These are phyloP conservation scores for Panulirus ornatus DNA, from an alignment of 1,140 invertebrate species.

Conservation along the genomic window DNA sequence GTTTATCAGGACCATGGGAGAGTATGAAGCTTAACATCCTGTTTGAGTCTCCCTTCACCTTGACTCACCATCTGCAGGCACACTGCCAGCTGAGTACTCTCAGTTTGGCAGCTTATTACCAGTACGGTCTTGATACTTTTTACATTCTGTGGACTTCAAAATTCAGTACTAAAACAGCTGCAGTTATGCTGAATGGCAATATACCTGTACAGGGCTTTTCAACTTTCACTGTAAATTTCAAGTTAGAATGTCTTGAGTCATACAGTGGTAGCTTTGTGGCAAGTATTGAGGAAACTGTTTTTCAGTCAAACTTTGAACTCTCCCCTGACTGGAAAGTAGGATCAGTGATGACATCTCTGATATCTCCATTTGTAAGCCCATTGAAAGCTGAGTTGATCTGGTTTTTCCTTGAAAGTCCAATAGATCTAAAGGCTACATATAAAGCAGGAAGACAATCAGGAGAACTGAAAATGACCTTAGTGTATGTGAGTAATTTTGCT, in stretches of 20 bases:
- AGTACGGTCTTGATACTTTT: slow-evolving; percentile 50
- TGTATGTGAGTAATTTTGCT: background rate
- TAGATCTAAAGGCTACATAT: background rate
- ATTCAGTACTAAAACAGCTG: slow-evolving; percentile 1
- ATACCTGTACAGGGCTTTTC: slow-evolving; percentile 48
- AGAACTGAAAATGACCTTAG: background rate
- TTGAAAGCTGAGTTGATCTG: slow-evolving; percentile 12
- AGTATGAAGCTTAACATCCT: background rate
- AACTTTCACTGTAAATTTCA: slow-evolving; percentile 34
- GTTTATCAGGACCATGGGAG: slow-evolving; percentile 21
- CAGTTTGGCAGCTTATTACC: slow-evolving; percentile 19
- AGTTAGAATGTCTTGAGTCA: slow-evolving; percentile 7
- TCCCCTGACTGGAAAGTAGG: slow-evolving; percentile 32
- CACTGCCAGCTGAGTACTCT: background rate
- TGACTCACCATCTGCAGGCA: slow-evolving; percentile 37
- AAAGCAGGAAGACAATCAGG: slow-evolving; percentile 20
- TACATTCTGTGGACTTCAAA: slow-evolving; percentile 29
- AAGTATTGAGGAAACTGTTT: slow-evolving; percentile 37
- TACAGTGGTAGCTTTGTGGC: slow-evolving; percentile 11
- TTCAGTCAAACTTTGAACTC: slow-evolving; percentile 22
- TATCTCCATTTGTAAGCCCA: slow-evolving; percentile 41
- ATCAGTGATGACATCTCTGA: slow-evolving; percentile 1
- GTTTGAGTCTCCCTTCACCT: slow-evolving; percentile 58
- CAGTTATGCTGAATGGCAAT: slow-evolving; percentile 29
- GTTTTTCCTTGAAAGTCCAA: slow-evolving; percentile 24